These are phyloP conservation scores for Cartodere bifasciata DNA, from an alignment of 2,888 invertebrate species.

Conservation along the genomic window DNA sequence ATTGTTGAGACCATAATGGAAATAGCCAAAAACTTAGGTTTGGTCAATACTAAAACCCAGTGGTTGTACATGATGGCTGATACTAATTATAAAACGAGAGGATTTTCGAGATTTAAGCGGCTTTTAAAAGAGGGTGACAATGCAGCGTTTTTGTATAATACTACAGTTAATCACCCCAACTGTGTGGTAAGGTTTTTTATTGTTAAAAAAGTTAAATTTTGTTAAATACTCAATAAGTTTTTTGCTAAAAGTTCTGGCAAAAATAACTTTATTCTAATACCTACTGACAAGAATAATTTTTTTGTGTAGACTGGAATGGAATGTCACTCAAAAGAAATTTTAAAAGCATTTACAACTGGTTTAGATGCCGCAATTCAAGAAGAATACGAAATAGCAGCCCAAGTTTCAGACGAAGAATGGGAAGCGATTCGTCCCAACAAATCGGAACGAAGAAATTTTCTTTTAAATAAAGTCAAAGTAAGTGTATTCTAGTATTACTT, in stretches of 20 bases:
- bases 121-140: slow-evolving; percentile 66
- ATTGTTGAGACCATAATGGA: slow-evolving; percentile 53
- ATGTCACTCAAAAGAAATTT: slow-evolving; percentile 57
- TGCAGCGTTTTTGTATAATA: slow-evolving; percentile 63
- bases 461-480: slow-evolving; percentile 57
- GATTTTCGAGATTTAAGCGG: slow-evolving; percentile 43
- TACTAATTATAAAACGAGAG: slow-evolving; percentile 36
- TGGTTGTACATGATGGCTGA: slow-evolving; percentile 72
- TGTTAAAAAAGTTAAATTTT: background rate
- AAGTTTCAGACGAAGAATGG: slow-evolving; percentile 78
- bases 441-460: slow-evolving; percentile 47
- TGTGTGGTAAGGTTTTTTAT: slow-evolving; percentile 41
- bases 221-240: background rate
- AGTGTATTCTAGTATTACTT: too few relatives aligned
- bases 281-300: too few relatives aligned
- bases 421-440: slow-evolving; percentile 64
- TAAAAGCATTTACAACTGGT: slow-evolving; percentile 52
- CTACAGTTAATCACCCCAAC: slow-evolving; percentile 37
- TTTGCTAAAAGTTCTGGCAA: background rate
- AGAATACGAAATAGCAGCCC: slow-evolving; percentile 58
- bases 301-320: slow-evolving; percentile 51
- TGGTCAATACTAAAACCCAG: slow-evolving; percentile 61
- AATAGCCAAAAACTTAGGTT: slow-evolving; percentile 48
- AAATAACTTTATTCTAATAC: too few relatives aligned
- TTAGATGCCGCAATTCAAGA: slow-evolving; percentile 54